Evolutionary conservation across 2,888 invertebrate species (phyloP).

Genomic region (Barypeithes pellucidus): DNA sequence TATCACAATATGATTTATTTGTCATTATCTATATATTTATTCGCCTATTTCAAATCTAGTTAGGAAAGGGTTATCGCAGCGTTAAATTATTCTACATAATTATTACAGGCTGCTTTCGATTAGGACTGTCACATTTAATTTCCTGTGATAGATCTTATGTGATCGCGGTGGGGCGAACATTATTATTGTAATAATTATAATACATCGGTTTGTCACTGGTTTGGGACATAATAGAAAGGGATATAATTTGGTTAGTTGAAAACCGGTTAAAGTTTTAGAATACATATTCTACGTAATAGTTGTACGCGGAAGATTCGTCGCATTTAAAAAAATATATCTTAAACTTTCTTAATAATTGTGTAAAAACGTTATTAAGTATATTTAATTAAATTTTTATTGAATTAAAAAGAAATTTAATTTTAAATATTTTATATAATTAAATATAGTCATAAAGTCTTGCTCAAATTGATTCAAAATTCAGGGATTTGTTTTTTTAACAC

Average conservation of each 20-base stretch:
- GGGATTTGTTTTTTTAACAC: too few relatives aligned
- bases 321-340: too few relatives aligned
- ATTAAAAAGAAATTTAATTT: too few relatives aligned
- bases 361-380: too few relatives aligned
- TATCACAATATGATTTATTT: neutral
- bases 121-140: constrained; percentile 22
- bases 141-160: constrained; percentile 15
- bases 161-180: neutral
- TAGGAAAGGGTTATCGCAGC: neutral
- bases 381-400: too few relatives aligned
- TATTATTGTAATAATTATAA: neutral
- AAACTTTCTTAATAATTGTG: too few relatives aligned
- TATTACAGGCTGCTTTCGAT: constrained; percentile 17
- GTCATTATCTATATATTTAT: neutral
- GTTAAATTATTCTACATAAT: constrained; percentile 11
- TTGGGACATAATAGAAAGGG: neutral
- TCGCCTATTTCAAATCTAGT: neutral
- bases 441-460: too few relatives aligned
- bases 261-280: neutral
- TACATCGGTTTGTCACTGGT: neutral
- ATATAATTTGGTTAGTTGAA: neutral
- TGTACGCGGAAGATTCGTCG: too few relatives aligned
- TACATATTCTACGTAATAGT: too few relatives aligned
- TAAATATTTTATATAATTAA: too few relatives aligned
- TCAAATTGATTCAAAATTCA: too few relatives aligned